Conservation (phyloP, 1,140 invertebrate species). For the Anagrus nilaparvatae region DNA sequence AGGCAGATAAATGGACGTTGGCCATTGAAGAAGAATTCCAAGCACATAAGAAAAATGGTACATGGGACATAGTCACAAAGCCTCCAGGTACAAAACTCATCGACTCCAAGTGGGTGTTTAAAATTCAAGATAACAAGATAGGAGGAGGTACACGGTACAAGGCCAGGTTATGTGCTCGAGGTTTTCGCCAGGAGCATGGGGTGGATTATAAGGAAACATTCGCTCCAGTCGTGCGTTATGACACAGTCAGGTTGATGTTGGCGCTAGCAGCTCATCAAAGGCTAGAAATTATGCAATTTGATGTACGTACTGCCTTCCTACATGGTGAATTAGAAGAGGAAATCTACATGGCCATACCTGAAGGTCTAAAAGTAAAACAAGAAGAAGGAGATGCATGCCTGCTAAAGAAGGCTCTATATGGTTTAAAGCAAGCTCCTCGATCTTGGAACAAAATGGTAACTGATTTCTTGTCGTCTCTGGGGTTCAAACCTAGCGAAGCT, state of each 20-base stretch:
- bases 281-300: constrained; percentile 9
- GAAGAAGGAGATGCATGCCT: no score
- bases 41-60: constrained; percentile 17
- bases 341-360: no score
- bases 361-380: no score
- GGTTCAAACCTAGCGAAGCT: no score
- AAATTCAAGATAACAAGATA: constrained; percentile 21
- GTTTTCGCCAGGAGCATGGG: constrained; percentile 10
- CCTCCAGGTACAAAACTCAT: constrained; percentile 20
- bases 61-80: constrained; percentile 14
- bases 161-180: constrained; percentile 14
- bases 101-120: constrained; percentile 30
- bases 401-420: no score
- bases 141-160: constrained; percentile 1
- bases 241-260: constrained; percentile 7
- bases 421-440: no score
- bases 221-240: constrained; percentile 14
- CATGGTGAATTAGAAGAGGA: constrained; percentile 12
- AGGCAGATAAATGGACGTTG: no score
- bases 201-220: constrained; percentile 15
- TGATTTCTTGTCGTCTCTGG: no score
- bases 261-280: constrained; percentile 9
- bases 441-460: no score
- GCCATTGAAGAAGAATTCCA: no score
- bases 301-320: constrained; percentile 13